A percentile compares a stretch with the other conserved stretches of the same genome.
phyloP scores from a whole-genome alignment of 2,888 invertebrate genomes.

The Plebejus melissa region DNA sequence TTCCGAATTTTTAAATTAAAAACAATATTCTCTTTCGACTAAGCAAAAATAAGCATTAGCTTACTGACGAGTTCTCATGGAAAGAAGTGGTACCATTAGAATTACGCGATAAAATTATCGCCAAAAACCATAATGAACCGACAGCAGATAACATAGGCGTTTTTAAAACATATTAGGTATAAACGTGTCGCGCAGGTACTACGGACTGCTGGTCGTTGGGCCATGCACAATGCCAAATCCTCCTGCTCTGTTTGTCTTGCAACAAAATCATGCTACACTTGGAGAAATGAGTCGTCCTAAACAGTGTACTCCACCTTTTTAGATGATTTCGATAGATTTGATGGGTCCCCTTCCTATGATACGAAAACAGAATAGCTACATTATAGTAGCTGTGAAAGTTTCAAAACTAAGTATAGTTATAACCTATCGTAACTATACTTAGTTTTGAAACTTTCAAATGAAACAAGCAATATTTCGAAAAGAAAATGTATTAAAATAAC shows the following conservation, averaged over 20 bases:
- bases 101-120: background rate
- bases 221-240: constrained; percentile 37
- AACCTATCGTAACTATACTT: no score
- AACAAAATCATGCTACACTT: constrained; percentile 32
- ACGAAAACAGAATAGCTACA: background rate
- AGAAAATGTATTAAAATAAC: no score
- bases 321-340: constrained; percentile 34
- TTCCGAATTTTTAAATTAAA: background rate
- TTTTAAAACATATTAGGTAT: constrained; percentile 37
- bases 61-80: background rate
- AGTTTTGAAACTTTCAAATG: no score
- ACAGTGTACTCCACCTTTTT: constrained; percentile 34
- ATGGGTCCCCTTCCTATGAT: constrained; percentile 34
- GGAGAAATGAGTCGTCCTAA: constrained; percentile 37
- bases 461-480: no score
- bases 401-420: no score
- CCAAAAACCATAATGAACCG: constrained; percentile 29
- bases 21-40: background rate
- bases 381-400: constrained; percentile 28
- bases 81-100: background rate
- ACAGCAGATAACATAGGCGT: constrained; percentile 38
- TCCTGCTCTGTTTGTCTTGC: constrained; percentile 28
- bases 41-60: background rate
- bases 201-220: constrained; percentile 28
- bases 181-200: constrained; percentile 35